Evolutionary conservation across 2,888 invertebrate species (phyloP).

Genomic region (Ennomos quercinarius): DNA sequence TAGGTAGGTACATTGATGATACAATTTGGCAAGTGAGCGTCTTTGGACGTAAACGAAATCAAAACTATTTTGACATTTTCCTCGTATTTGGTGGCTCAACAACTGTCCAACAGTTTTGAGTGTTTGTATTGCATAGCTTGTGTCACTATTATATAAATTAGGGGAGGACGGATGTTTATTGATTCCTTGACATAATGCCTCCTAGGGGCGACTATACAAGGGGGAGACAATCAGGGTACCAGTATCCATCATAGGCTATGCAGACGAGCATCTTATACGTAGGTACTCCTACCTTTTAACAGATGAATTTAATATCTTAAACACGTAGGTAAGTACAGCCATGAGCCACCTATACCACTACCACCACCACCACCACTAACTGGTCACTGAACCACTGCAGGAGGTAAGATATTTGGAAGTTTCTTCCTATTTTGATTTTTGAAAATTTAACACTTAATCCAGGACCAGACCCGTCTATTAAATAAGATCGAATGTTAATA

Average conservation of each 20-base stretch:
- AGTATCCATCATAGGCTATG: neutral
- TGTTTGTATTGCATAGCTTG: constrained; percentile 65
- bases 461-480: too few species aligned
- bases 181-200: constrained; percentile 53
- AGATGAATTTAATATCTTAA: too few species aligned
- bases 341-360: too few species aligned
- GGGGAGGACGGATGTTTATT: constrained; percentile 58
- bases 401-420: too few species aligned
- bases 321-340: too few species aligned
- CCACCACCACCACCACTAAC: too few species aligned
- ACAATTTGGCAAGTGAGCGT: too few species aligned
- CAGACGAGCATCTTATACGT: neutral
- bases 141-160: constrained; percentile 65
- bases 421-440: too few species aligned
- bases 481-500: too few species aligned
- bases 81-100: constrained; percentile 21
- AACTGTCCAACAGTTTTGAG: constrained; percentile 65
- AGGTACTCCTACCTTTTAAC: neutral
- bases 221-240: neutral
- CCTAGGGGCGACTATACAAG: constrained; percentile 3
- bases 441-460: too few species aligned
- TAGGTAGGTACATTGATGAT: too few species aligned
- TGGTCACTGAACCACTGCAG: too few species aligned
- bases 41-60: neutral
- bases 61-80: neutral